A percentile compares a stretch with the other conserved stretches of the same genome.
Evolutionary conservation across 1,140 invertebrate genomes (phyloP).

Genomic region (Carcinoscorpius rotundicauda): DNA sequence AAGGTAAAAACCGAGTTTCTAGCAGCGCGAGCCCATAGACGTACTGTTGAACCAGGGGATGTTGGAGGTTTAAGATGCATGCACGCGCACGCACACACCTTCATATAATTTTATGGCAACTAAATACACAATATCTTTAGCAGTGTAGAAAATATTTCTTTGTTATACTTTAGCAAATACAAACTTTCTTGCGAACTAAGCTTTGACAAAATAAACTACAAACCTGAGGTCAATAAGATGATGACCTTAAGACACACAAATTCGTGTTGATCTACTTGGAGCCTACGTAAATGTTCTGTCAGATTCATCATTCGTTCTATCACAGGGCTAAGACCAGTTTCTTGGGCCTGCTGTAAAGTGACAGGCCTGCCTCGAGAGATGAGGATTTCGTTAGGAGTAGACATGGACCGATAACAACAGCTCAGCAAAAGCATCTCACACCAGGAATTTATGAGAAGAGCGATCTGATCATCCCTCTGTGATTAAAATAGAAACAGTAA

Average conservation of each 20-base stretch:
- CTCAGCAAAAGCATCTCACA: slow-evolving; percentile 82
- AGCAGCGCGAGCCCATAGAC: too few relatives aligned
- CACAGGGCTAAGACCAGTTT: slow-evolving; percentile 57
- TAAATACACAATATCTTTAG: too few relatives aligned
- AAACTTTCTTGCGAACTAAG: too few relatives aligned
- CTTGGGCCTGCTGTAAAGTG: slow-evolving; percentile 55
- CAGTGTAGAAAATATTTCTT: too few relatives aligned
- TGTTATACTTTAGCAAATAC: too few relatives aligned
- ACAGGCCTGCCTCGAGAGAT: slow-evolving; percentile 46
- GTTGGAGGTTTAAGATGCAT: too few relatives aligned
- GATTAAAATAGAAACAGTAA: slow-evolving; percentile 22
- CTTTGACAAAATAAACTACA: slow-evolving; percentile 27
- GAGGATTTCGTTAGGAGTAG: slow-evolving; percentile 60
- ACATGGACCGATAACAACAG: slow-evolving; percentile 78
- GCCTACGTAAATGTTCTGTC: slow-evolving; percentile 74
- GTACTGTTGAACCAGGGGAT: too few relatives aligned
- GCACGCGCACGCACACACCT: too few relatives aligned
- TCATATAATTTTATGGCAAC: too few relatives aligned
- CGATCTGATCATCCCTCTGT: slow-evolving; percentile 91
- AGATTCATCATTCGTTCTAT: slow-evolving; percentile 90
- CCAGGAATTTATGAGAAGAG: slow-evolving; percentile 93
- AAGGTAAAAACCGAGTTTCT: too few relatives aligned
- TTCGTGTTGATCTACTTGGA: slow-evolving; percentile 90
- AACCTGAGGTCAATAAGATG: slow-evolving; percentile 82
- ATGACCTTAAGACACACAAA: slow-evolving; percentile 91